Evolutionary conservation across 2,113 vertebrate species (phyloP), one percentile per base, ranked within the genome.

Genomic region (Pycnonotus jocosus): DNA sequence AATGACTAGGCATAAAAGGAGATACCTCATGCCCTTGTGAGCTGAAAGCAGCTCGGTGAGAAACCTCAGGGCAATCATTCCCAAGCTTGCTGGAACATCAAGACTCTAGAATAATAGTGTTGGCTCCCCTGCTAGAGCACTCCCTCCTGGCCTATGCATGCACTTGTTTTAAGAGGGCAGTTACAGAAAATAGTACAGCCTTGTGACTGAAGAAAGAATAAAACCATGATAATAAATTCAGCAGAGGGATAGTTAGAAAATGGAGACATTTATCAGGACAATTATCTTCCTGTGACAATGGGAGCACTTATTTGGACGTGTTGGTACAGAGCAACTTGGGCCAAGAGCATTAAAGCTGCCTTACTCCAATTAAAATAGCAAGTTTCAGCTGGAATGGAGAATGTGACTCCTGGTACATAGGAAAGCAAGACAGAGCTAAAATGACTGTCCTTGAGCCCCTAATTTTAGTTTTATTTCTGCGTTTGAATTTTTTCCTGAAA

Each of bases 121-220:
- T 89, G 73, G 83, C 88, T 91, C 74, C 48, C 57, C 42, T 77
- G 64, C 74, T 91, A 91, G 50, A 94, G 95, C 92, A 89, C 94
- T 96, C 95, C 70, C 96, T 97, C 86, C 97, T 95, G 97, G 96
- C 72, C 61, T 68, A 23, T 12, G 38, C 68, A 64, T 81, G 86
- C 76, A 88, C 76, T 71, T 38, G 31, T 82, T 90, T 66, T 87
- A 93, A 72, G 60, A 95, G 33, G 47, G 42, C 68, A 88, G 31
- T 58, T 94, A 86, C 94, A 76, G 88, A 90, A 78, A 90, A 92
- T 33, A 66, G 82, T 89, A 78, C 62, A 88, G 51, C 66, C 60
- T 81, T 48, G 56, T 93, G 51, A 92, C 60, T 68, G 76, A 73
- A 92, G 47, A 31, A 86, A 83, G 23, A 90, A 77, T 83, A 80